phyloP scores from a whole-genome alignment of 2,113 vertebrate species.

The Pagrus major region DNA sequence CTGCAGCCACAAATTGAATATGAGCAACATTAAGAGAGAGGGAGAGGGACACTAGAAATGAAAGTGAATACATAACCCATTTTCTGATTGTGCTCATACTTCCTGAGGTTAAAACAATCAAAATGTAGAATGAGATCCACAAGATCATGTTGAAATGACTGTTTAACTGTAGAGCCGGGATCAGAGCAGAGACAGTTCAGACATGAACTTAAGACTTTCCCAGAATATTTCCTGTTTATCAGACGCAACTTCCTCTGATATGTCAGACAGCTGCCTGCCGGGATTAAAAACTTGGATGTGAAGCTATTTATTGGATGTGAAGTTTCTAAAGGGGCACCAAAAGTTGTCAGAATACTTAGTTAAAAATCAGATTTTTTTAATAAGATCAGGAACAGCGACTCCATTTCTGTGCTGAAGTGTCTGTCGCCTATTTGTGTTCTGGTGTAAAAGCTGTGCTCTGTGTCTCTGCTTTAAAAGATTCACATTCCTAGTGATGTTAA shows the following conservation, averaged over 20 bases:
- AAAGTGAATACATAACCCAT: not conserved
- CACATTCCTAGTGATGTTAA: slow-evolving; percentile 10
- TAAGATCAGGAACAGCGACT: not conserved
- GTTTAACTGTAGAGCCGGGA: not conserved
- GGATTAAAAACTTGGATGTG: not conserved
- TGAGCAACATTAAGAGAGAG: slow-evolving; percentile 15
- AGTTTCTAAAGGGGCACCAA: not conserved
- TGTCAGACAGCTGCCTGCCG: not conserved
- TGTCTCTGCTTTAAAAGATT: slow-evolving; percentile 13
- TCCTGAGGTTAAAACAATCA: not conserved
- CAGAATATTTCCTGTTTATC: not conserved
- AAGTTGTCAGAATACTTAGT: not conserved
- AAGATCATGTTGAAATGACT: not conserved
- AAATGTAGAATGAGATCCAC: not conserved
- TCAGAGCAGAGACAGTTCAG: not conserved
- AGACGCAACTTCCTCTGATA: not conserved
- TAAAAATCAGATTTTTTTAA: not conserved
- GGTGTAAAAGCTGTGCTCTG: not conserved
- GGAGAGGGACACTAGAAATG: not conserved
- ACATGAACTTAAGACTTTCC: not conserved
- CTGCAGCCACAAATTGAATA: slow-evolving; percentile 22
- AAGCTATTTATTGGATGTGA: not conserved
- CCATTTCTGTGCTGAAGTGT: not conserved
- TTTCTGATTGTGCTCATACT: slow-evolving; percentile 1
- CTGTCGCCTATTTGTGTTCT: not conserved